phyloP scores from a whole-genome alignment of 2,888 invertebrate species.

The Troides oblongomaculatus region DNA sequence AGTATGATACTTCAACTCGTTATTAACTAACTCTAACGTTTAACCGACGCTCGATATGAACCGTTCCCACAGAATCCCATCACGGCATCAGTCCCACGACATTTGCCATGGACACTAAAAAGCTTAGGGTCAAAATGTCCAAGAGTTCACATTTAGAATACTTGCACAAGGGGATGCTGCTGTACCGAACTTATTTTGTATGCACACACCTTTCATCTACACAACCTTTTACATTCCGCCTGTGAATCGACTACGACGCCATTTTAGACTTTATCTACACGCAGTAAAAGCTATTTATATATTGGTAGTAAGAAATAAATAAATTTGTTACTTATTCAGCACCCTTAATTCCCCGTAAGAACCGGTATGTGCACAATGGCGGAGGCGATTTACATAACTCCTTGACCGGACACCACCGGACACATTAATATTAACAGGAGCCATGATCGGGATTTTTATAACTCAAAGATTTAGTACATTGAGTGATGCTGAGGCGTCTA shows the following conservation, averaged over 20 bases:
- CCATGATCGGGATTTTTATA: conserved; percentile 44
- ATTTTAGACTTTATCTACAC: conserved; percentile 40
- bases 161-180: conserved; percentile 66
- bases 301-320: conserved; percentile 14
- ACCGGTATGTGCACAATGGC: conserved; percentile 70
- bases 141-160: conserved; percentile 65
- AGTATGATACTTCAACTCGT: not conserved
- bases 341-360: conserved; percentile 71
- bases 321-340: conserved; percentile 51
- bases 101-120: conserved; percentile 53
- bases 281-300: conserved; percentile 29
- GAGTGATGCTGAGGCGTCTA: conserved; percentile 46
- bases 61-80: conserved; percentile 68
- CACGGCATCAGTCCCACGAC: conserved; percentile 64
- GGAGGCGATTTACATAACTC: conserved; percentile 75
- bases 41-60: conserved; percentile 17
- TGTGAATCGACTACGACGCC: conserved; percentile 26
- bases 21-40: conserved; percentile 1
- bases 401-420: conserved; percentile 69
- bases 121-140: conserved; percentile 65
- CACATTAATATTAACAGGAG: conserved; percentile 73
- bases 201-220: conserved; percentile 72
- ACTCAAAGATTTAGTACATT: conserved; percentile 48
- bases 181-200: conserved; percentile 64
- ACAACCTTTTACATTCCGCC: conserved; percentile 35